phyloP scores from a whole-genome alignment of 2,113 vertebrate species.

The Sardina pilchardus region DNA sequence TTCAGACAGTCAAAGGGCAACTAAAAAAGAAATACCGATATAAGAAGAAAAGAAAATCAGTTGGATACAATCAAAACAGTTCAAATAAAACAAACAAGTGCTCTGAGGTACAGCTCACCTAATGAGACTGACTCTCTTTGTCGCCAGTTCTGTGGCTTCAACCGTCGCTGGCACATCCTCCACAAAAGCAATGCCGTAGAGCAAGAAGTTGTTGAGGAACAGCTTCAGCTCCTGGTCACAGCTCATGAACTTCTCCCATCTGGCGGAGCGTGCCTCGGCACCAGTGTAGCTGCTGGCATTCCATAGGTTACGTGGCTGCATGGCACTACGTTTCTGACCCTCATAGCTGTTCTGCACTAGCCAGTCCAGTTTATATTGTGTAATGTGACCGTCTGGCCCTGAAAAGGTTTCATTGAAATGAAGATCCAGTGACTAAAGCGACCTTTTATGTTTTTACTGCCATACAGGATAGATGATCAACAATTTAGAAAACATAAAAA shows the following conservation, averaged over 20 bases:
- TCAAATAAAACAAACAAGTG: neutral
- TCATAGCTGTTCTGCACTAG: constrained; percentile 86
- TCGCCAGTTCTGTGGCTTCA: constrained; percentile 80
- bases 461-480: neutral
- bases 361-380: constrained; percentile 83
- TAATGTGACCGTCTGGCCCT: constrained; percentile 89
- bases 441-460: neutral
- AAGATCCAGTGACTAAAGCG: neutral
- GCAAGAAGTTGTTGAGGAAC: constrained; percentile 84
- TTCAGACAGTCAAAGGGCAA: neutral
- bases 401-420: neutral
- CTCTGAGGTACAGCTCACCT: constrained; percentile 69
- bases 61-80: neutral
- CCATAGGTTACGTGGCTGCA: constrained; percentile 84
- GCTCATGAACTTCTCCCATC: constrained; percentile 81
- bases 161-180: constrained; percentile 82
- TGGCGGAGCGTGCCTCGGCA: constrained; percentile 70
- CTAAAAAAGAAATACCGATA: neutral
- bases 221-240: constrained; percentile 79
- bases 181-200: constrained; percentile 89
- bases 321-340: constrained; percentile 71
- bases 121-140: constrained; percentile 84
- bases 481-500: neutral
- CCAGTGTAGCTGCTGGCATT: constrained; percentile 79
- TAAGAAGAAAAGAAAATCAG: neutral